Percentiles rank a stretch among this genome's conserved stretches.
phyloP scores from a whole-genome alignment of 2,888 invertebrate species.

The Nephrotoma flavescens region DNA sequence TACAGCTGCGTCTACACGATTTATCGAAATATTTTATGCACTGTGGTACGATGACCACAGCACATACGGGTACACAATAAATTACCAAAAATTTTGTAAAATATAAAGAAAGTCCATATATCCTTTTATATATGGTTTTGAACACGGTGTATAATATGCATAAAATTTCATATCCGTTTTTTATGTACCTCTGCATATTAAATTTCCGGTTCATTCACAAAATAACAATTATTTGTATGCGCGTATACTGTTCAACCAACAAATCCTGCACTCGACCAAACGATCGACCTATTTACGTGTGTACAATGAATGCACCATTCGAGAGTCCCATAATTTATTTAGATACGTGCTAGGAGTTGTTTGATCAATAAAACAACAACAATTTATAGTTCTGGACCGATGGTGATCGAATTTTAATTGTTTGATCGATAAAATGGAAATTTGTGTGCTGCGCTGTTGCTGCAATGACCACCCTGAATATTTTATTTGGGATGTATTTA shows the following conservation, averaged over 20 bases:
- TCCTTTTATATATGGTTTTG: background rate
- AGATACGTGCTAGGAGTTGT: background rate
- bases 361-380: background rate
- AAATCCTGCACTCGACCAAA: background rate
- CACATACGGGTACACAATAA: background rate
- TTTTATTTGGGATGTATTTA: background rate
- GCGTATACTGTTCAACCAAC: background rate
- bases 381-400: background rate
- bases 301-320: background rate
- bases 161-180: background rate
- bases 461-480: background rate
- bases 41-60: background rate
- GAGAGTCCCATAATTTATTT: background rate
- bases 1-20: background rate
- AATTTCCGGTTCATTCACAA: background rate
- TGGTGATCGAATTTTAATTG: background rate
- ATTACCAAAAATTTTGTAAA: background rate
- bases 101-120: background rate
- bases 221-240: background rate
- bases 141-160: background rate
- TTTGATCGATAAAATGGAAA: background rate
- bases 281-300: background rate
- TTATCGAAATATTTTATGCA: too few species aligned
- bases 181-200: background rate
- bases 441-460: background rate